Evolutionary conservation across 2,888 invertebrate species (phyloP), one percentile per base, ranked within the genome.

Genomic region (Formica aserva): DNA sequence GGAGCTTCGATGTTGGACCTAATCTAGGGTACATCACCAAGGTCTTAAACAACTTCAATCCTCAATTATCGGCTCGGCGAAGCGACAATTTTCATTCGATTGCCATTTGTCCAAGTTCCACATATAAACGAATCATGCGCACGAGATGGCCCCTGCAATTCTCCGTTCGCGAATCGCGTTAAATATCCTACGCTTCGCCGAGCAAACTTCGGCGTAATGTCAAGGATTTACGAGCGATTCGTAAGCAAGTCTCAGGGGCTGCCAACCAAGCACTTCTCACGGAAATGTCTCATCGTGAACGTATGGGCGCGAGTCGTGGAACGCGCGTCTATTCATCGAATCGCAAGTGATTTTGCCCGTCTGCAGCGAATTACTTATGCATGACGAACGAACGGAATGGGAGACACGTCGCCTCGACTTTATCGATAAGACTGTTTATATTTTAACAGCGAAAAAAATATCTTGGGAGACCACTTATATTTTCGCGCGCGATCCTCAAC

Each of bases 211-310:
- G 35, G 72, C 45, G 60, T 78, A 78, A 78, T 60, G 26, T 80
- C 78, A 80, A 80, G 45, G 60, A 71, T 80, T 80, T 72, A 72
- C 22, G 71, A 71, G 72, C 72, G 72, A 78, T 78, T 78, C 71
- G 78, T 78, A 78, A 80, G 60, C 72, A 48, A 80, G 71, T 62
- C 60, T 72, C 72, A 18, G 35, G 60, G 18, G 60, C 45, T 35
- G 45, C 78, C 35, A 48, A 35, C 72, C 60, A 62, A 80, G 45
- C 71, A 71, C 45, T 78, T 71, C 78, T 60, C 80, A 80, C 45
- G 41, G 35, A 65, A 74, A 18, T 57, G 57, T 69, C 77, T 60
- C 67, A n/a, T 15, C n/a, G 32, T 35, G 35, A 66, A 57, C 55
- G 71, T 52, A 26, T 52, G 60, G 32, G 32, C 52, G 74, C 74